Percentiles rank a stretch among this genome's conserved stretches.
phyloP scores from a whole-genome alignment of 1,140 invertebrate genomes.

The Hyposmocoma kahamanoa region DNA sequence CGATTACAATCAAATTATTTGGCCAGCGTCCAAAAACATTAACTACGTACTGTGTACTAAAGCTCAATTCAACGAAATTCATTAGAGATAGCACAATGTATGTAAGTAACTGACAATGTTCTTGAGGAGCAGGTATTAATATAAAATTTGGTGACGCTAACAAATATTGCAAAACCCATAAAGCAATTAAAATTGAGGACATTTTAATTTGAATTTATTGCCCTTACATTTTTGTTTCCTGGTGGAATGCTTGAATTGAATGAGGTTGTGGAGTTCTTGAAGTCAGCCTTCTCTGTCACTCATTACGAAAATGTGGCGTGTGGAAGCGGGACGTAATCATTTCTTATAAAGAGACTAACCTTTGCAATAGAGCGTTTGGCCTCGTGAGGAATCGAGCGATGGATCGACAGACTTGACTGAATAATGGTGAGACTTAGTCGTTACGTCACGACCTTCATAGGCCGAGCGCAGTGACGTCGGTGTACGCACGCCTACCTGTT shows the following conservation, averaged over 20 bases:
- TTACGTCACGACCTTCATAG: slow-evolving; percentile 65
- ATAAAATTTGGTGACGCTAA: too few relatives aligned
- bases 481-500: slow-evolving; percentile 41
- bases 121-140: too few relatives aligned
- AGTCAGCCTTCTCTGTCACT: slow-evolving; percentile 7
- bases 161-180: too few relatives aligned
- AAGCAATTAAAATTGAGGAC: too few relatives aligned
- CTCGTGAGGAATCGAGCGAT: slow-evolving; percentile 50
- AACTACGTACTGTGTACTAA: too few relatives aligned
- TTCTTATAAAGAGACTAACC: slow-evolving; percentile 26
- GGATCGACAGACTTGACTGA: slow-evolving; percentile 39
- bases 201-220: too few relatives aligned
- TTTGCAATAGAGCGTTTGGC: slow-evolving; percentile 39
- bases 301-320: not conserved
- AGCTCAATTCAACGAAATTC: too few relatives aligned
- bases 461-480: slow-evolving; percentile 45
- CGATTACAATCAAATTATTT: too few relatives aligned
- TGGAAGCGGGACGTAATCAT: slow-evolving; percentile 29
- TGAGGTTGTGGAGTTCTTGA: slow-evolving; percentile 14
- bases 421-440: slow-evolving; percentile 40
- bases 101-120: too few relatives aligned
- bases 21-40: too few relatives aligned
- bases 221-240: not conserved
- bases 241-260: not conserved
- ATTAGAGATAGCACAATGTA: too few relatives aligned